Evolutionary conservation across 2,888 invertebrate species (phyloP).

Genomic region (Tinea semifulvella): DNA sequence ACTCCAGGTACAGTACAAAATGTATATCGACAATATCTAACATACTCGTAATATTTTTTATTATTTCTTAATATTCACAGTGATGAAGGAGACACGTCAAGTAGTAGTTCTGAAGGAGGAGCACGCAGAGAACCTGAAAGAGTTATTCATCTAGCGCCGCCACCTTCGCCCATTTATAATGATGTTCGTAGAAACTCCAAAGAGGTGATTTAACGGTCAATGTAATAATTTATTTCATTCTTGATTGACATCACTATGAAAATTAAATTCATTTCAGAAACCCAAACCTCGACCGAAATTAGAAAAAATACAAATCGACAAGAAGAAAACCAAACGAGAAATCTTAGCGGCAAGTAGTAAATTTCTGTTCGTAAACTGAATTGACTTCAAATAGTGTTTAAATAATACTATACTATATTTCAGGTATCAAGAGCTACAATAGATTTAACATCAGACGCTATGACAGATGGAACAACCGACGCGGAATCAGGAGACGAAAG

Average conservation of each 20-base stretch:
- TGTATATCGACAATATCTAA: neutral
- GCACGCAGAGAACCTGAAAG: conserved; percentile 63
- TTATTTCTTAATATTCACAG: conserved; percentile 44
- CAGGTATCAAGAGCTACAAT: conserved; percentile 68
- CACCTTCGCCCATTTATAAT: conserved; percentile 73
- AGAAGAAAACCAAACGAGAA: conserved; percentile 60
- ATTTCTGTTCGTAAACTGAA: too few species aligned
- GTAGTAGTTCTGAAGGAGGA: conserved; percentile 74
- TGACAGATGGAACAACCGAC: conserved; percentile 71
- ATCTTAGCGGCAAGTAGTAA: conserved; percentile 61
- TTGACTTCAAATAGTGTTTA: too few species aligned
- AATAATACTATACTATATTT: too few species aligned
- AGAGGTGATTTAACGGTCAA: conserved; percentile 28
- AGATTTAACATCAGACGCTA: conserved; percentile 72
- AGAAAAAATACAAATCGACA: conserved; percentile 54
- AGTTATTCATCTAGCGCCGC: conserved; percentile 66
- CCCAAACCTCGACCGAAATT: conserved; percentile 41
- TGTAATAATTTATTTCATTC: neutral
- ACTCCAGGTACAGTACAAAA: conserved; percentile 73
- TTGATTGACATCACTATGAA: neutral
- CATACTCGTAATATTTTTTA: too few species aligned
- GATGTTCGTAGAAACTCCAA: conserved; percentile 23
- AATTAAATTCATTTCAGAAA: conserved; percentile 34
- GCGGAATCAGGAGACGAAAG: conserved; percentile 61
- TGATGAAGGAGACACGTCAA: conserved; percentile 82